phyloP scores from a whole-genome alignment of 2,113 vertebrate genomes.

The Rana temporaria region DNA sequence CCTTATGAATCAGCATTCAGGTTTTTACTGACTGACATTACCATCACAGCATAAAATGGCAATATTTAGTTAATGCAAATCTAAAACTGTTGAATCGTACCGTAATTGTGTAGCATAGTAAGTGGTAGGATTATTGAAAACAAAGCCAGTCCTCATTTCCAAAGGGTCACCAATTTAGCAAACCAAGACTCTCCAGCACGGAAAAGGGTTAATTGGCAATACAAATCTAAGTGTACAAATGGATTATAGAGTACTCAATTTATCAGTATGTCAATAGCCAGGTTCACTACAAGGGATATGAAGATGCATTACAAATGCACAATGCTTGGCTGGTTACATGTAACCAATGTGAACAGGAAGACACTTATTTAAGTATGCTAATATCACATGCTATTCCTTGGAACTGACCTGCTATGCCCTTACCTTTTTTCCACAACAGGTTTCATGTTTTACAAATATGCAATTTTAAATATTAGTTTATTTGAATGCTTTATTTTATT shows the following conservation, averaged over 20 bases:
- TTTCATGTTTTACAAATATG: neutral
- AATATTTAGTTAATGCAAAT: too few relatives aligned
- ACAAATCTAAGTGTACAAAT: constrained; percentile 39
- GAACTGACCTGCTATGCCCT: neutral
- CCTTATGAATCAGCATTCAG: too few relatives aligned
- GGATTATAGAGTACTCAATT: constrained; percentile 44
- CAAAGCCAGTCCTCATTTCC: neutral
- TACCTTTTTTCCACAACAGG: neutral
- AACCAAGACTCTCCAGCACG: constrained; percentile 1
- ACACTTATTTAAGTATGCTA: neutral
- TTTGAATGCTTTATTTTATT: too few relatives aligned
- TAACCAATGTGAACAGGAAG: neutral
- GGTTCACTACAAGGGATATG: constrained; percentile 34
- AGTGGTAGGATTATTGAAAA: neutral
- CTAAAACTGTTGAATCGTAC: neutral
- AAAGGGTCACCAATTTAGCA: neutral
- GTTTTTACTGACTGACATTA: too few relatives aligned
- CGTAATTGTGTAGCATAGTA: neutral
- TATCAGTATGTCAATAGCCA: constrained; percentile 52
- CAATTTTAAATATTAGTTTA: neutral
- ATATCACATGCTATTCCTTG: neutral
- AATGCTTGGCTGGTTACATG: constrained; percentile 15
- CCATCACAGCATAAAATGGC: too few relatives aligned
- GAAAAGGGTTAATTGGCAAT: constrained; percentile 46
- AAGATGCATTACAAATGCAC: constrained; percentile 36